Base-by-base conservation (phyloP, 2,797 vertebrate species). In the Ctenochaetus hawaiiensis region DNA sequence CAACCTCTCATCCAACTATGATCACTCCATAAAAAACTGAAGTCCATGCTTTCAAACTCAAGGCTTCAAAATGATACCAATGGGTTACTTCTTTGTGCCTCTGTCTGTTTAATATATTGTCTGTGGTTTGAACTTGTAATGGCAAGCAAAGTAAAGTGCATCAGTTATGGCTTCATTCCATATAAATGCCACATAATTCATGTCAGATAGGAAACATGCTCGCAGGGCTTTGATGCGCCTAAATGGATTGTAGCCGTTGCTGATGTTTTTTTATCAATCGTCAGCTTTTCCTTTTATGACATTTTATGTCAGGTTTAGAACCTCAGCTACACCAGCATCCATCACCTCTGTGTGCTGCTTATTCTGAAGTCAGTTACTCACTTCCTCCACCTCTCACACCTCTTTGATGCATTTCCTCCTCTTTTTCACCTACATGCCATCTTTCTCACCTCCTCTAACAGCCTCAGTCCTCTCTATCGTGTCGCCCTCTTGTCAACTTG, bases 321-420 rank as follows among this genome's bases (percentile, higher is more conserved):
- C 5, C 47, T 62, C 17, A 49, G 48, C 45, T 62, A 65, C 4
- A 11, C 4, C 39, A 26, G 11, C 51, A 58, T 20, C 43, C 2
- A 23, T 69, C 57, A 51, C 43, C 16, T 30, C 26, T 43, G 43
- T 2, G 0, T 34, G 20, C 72, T n/a, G 3, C 59, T 48, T 56
- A 8, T 70, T 77, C 67, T 54, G 22, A 9, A 58, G 22, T 49
- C 51, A 23, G 6, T 53, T 52, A 51, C 67, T 75, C 54, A 26
- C 54, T 64, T 52, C 45, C 53, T 52, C 45, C 45, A 9, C 49
- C 60, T 67, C 30, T 77, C 52, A 57, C 71, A 66, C 60, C 67
- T 68, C 69, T 8, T 8, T 14, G 45, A 52, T 69, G 18, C 47
- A 58, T 85, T 85, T 70, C 75, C 68, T 60, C 63, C 61, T 64